These are phyloP conservation scores for Spilogale gracilis DNA, from an alignment of 2,113 vertebrate species.

Conservation along the genomic window DNA sequence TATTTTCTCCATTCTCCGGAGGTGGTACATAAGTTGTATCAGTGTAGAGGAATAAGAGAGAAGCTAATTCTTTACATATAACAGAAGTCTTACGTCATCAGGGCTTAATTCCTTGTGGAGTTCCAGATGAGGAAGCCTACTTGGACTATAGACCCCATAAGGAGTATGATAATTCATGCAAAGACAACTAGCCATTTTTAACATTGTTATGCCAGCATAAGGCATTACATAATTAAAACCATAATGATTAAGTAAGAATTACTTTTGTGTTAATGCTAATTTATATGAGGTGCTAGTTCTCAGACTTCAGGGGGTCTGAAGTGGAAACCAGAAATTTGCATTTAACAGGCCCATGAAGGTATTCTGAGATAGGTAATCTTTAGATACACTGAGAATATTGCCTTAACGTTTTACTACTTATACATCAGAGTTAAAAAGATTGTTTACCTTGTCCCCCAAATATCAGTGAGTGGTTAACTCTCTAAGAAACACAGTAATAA, in stretches of 20 bases:
- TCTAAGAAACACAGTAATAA: not conserved
- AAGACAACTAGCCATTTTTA: not conserved
- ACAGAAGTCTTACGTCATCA: not conserved
- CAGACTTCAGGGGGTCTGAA: not conserved
- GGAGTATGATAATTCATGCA: not conserved
- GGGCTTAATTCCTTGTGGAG: not conserved
- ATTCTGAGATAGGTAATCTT: not conserved
- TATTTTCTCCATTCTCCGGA: not conserved
- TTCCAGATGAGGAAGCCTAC: not conserved
- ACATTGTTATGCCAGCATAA: not conserved
- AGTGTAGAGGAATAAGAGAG: not conserved
- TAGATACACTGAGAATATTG: not conserved
- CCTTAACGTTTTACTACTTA: not conserved
- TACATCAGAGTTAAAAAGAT: not conserved
- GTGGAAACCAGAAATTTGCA: not conserved
- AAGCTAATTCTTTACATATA: not conserved
- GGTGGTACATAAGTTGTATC: not conserved
- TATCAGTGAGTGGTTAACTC: not conserved
- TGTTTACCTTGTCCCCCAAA: not conserved
- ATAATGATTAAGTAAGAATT: not conserved
- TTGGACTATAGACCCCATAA: not conserved
- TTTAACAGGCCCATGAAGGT: slow-evolving; percentile 16
- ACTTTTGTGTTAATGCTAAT: not conserved
- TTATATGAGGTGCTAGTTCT: not conserved
- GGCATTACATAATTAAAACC: not conserved